A percentile compares a stretch with the other conserved stretches of the same genome.
These are phyloP conservation scores for Gryon sp. DNA, from an alignment of 1,140 invertebrate species.

Conservation along the genomic window DNA sequence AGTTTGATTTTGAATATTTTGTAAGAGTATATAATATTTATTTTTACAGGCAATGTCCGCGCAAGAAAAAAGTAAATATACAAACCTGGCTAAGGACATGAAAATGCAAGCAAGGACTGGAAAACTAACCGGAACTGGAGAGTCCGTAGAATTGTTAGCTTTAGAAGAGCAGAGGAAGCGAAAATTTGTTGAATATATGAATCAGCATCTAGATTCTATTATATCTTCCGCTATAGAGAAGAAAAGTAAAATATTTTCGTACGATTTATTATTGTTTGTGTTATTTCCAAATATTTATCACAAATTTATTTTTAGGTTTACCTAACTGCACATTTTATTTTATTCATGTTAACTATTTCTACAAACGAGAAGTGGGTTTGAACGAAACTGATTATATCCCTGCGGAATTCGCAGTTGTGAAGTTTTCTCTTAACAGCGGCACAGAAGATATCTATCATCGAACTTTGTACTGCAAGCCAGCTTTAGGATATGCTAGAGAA, in stretches of 20 bases:
- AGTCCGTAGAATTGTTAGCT: conserved; percentile 47
- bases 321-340: conserved; percentile 55
- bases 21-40: too few species aligned
- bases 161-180: conserved; percentile 5
- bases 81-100: conserved; percentile 41
- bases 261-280: too few species aligned
- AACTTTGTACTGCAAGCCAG: conserved; percentile 78
- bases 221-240: too few species aligned
- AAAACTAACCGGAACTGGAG: conserved; percentile 64
- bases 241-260: neutral
- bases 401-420: conserved; percentile 72
- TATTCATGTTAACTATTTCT: conserved; percentile 77
- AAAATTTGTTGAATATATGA: conserved; percentile 63
- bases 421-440: conserved; percentile 80
- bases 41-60: conserved; percentile 51
- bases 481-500: conserved; percentile 79
- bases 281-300: too few species aligned
- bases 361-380: conserved; percentile 53
- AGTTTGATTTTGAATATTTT: too few species aligned
- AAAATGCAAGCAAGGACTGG: conserved; percentile 3
- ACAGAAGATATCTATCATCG: conserved; percentile 78
- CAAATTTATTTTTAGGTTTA: neutral
- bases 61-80: conserved; percentile 53
- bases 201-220: conserved; percentile 44
- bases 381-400: conserved; percentile 69